Evolutionary conservation across 2,113 vertebrate species (phyloP).

Genomic region (Grallaria varia): DNA sequence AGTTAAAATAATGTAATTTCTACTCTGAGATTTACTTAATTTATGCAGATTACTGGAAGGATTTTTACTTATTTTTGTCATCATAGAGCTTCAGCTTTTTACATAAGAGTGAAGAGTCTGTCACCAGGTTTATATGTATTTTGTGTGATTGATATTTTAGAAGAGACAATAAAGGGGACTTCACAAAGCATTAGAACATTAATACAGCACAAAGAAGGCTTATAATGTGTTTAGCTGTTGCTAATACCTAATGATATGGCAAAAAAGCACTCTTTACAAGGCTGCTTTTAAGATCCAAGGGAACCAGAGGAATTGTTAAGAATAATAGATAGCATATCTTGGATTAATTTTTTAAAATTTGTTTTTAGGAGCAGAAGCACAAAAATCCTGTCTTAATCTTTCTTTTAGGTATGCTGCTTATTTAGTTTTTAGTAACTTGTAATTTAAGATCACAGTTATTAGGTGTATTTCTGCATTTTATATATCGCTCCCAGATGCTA

Average conservation of each 20-base stretch:
- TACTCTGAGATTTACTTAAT: background rate
- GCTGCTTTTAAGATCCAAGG: slow-evolving; percentile 52
- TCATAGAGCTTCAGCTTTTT: slow-evolving; percentile 7
- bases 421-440: slow-evolving; percentile 82
- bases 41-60: background rate
- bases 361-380: slow-evolving; percentile 46
- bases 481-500: slow-evolving; percentile 86
- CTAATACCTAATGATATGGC: slow-evolving; percentile 27
- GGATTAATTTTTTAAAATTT: slow-evolving; percentile 55
- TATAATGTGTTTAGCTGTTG: slow-evolving; percentile 36
- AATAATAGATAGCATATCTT: slow-evolving; percentile 42
- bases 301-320: slow-evolving; percentile 31
- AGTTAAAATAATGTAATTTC: slow-evolving; percentile 13
- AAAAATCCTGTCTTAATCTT: slow-evolving; percentile 60
- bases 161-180: slow-evolving; percentile 19
- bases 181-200: slow-evolving; percentile 37
- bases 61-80: background rate
- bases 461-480: slow-evolving; percentile 87
- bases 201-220: slow-evolving; percentile 28
- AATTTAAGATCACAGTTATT: slow-evolving; percentile 87
- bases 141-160: slow-evolving; percentile 17
- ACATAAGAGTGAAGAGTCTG: background rate
- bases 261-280: slow-evolving; percentile 45
- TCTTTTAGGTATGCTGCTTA: slow-evolving; percentile 73
- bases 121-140: background rate